Evolutionary conservation across 2,113 vertebrate genomes (phyloP).

Genomic region (Varanus komodoensis): DNA sequence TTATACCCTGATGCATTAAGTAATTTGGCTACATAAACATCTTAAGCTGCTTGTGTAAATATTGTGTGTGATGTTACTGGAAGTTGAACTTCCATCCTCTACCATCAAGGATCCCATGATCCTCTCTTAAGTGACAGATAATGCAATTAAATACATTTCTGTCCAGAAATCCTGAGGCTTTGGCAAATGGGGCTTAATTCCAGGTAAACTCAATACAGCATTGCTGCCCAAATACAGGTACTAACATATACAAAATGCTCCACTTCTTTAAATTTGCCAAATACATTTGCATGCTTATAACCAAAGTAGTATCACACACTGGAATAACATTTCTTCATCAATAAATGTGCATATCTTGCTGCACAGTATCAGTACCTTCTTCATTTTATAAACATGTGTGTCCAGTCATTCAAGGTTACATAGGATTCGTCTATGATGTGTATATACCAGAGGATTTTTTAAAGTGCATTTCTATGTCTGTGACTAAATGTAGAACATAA

Average conservation of each 20-base stretch:
- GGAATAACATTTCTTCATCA: background rate
- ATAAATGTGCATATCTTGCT: slow-evolving; percentile 7
- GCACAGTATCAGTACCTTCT: slow-evolving; percentile 10
- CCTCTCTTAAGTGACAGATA: background rate
- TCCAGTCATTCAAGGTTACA: background rate
- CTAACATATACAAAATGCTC: background rate
- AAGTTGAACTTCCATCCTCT: background rate
- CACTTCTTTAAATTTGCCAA: background rate
- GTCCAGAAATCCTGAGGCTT: too few species aligned
- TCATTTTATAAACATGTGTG: slow-evolving; percentile 25
- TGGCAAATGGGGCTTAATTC: background rate
- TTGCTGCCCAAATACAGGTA: background rate
- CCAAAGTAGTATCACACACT: background rate
- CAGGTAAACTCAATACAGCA: background rate
- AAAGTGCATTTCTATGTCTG: background rate
- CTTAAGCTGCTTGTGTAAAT: background rate
- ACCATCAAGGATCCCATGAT: background rate
- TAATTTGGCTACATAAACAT: background rate
- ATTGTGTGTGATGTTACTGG: background rate
- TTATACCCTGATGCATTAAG: background rate
- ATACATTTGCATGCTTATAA: background rate
- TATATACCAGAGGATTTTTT: background rate
- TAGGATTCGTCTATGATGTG: background rate
- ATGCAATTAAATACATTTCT: background rate
- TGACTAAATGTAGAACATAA: background rate